Percentiles rank a stretch among this genome's conserved stretches.
Evolutionary conservation across 2,113 vertebrate genomes (phyloP).

Genomic region (Camelus bactrianus): DNA sequence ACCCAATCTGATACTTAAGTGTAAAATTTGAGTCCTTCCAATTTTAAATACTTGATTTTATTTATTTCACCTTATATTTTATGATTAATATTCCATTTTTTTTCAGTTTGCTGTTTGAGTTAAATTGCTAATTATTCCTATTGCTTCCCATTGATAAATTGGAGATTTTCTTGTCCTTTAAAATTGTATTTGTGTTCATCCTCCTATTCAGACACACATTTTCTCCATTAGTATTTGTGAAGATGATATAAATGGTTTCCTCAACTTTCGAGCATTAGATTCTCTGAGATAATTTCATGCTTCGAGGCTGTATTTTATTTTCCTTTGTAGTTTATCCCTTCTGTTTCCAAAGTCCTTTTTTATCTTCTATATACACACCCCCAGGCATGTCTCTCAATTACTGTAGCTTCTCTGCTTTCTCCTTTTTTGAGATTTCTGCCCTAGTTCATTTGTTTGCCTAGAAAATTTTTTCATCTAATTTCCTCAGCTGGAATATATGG

Average conservation of each 20-base stretch:
- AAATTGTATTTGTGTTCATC: not conserved
- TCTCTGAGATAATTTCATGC: not conserved
- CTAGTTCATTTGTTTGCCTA: not conserved
- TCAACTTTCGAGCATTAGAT: not conserved
- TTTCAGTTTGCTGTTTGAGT: not conserved
- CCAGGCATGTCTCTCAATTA: not conserved
- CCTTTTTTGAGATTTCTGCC: not conserved
- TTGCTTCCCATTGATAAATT: not conserved
- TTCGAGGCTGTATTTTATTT: not conserved
- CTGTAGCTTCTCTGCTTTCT: not conserved
- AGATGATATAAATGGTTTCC: not conserved
- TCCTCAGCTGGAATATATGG: not conserved
- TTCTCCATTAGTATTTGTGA: not conserved
- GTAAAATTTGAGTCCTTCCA: not conserved
- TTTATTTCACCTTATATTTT: not conserved
- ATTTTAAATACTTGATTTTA: conserved; percentile 2
- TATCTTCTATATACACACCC: not conserved
- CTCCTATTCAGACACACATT: not conserved
- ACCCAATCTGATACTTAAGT: not conserved
- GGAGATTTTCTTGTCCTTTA: not conserved
- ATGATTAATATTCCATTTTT: not conserved
- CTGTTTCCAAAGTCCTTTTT: not conserved
- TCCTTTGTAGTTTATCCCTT: not conserved
- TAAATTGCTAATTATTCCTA: not conserved
- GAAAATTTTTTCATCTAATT: not conserved